Evolutionary conservation across 2,888 invertebrate species (phyloP), one percentile per base, ranked within the genome.

Genomic region (Hirudinaria manillensis): DNA sequence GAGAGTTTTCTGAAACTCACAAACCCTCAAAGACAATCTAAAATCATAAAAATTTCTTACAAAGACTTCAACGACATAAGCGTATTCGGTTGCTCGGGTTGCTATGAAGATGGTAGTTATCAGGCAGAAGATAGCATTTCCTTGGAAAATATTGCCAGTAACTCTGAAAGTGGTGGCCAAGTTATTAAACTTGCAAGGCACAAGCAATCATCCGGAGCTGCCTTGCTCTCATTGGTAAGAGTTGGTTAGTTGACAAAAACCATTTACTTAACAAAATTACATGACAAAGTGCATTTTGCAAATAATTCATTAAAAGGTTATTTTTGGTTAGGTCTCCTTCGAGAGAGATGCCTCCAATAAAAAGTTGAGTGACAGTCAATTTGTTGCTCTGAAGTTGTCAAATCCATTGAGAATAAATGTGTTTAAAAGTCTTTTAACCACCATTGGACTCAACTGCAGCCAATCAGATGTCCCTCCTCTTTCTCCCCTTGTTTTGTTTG

Each of bases 261-360:
- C 3, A 3, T 45, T 45, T 1, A 16, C 1, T 10, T 68, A 34
- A 68, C 68, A 68, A 34, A 21, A 2, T n/a, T 24, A 72, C 36
- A 32, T 29, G n/a, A 6, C n/a, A n/a, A n/a, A n/a, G n/a, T n/a
- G n/a, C n/a, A n/a, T n/a, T 4, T 45, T 45, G 45, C 16, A 45
- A 45, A 68, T 10, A n/a, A 24, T 36, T 13, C 34, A 70, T 36
- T 32, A 13, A 56, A 3, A 13, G 27, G 21, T 67, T 68, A 68
- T 68, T 24, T 45, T n/a, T 38, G 36, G 78, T 10, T 75, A 80
- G 79, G 76, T 77, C 6, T 77, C 75, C 45, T 76, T 84, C n/a
- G 82, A 83, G 71, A 81, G 81, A 70, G 83, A 83, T 79, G 81
- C 83, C 0, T 78, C 79, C 13, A 81, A 83, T 55, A 76, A 81